Base-by-base conservation (phyloP, 1,140 invertebrate species). In the Drosophila ananassae region DNA sequence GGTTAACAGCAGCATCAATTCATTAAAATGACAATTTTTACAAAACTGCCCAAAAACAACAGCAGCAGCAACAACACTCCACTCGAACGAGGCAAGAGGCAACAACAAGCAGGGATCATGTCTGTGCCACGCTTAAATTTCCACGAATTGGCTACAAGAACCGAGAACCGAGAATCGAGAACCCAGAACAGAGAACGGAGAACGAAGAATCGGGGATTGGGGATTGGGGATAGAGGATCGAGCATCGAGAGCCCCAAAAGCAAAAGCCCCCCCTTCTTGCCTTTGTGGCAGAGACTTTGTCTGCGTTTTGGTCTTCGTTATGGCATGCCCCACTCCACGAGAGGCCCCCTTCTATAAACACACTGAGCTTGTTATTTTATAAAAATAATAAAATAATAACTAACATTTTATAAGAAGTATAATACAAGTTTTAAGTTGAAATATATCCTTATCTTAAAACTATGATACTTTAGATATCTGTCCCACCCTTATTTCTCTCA, bases 21-120 rank as follows among this genome's bases (percentile, higher is more conserved):
- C 83, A 89, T 89, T 89, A 89, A 89, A 89, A 89, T 89, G 83
- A 89, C 83, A 89, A 89, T 89, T 89, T 89, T 87, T 87, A 87
- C 83, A 87, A 87, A 87, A 89, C 83, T 87, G 83, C 83, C 83
- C 83, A 82, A 87, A 87, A 87, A 87, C 68, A 87, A 87, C 79
- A 82, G 80, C 64, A 79, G 71, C 79, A 78, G 59, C 68, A 73
- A 50, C 47, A 63, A 17, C 57, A 79, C 34, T 37, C 10, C 8
- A 3, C 30, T 6, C 1, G 30, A 1, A 6, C 4, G 41, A 50
- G 64, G 39, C 50, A 80, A 51, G 63, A 78, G 48, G 48, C 82
- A 87, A 62, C 83, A 89, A 79, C 78, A 82, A 89, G 83, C 71
- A 61, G 82, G 73, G 77, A 84, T 73, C 83, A 89, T 89, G 83